phyloP scores from a whole-genome alignment of 2,113 vertebrate species.

The Leucopsar rothschildi region DNA sequence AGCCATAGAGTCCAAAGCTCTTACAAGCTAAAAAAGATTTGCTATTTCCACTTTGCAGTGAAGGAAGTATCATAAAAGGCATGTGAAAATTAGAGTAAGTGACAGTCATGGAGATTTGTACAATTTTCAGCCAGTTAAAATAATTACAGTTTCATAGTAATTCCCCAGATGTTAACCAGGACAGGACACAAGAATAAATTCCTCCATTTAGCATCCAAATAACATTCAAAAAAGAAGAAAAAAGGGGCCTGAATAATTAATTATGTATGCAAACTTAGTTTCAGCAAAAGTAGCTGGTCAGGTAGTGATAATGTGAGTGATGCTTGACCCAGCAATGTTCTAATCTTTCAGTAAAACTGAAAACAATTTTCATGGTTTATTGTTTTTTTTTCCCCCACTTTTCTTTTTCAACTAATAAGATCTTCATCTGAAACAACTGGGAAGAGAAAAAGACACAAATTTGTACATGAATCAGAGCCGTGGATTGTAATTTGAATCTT shows the following conservation, averaged over 20 bases:
- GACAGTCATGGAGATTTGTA: background rate
- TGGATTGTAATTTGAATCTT: background rate
- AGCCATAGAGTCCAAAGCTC: background rate
- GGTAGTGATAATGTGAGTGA: background rate
- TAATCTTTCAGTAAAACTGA: constrained; percentile 13
- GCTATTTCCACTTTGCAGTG: background rate
- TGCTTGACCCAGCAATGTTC: constrained; percentile 16
- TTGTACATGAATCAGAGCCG: background rate
- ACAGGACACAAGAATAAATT: background rate
- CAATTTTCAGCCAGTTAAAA: constrained; percentile 2
- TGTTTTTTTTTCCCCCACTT: background rate
- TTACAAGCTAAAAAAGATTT: background rate
- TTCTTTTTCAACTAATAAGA: background rate
- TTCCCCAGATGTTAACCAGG: background rate
- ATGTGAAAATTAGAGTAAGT: background rate
- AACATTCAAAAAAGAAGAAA: background rate
- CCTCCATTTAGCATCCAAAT: background rate
- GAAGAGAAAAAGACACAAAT: background rate
- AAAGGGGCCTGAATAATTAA: background rate
- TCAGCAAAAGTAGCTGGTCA: constrained; percentile 14
- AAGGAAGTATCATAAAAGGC: background rate
- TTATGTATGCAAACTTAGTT: constrained; percentile 33
- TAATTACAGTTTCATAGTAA: background rate
- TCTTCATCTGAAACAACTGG: background rate
- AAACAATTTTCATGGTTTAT: background rate